A percentile compares a stretch with the other conserved stretches of the same genome.
Evolutionary conservation across 2,113 vertebrate species (phyloP).

Genomic region (Acrocephalus arundinaceus): DNA sequence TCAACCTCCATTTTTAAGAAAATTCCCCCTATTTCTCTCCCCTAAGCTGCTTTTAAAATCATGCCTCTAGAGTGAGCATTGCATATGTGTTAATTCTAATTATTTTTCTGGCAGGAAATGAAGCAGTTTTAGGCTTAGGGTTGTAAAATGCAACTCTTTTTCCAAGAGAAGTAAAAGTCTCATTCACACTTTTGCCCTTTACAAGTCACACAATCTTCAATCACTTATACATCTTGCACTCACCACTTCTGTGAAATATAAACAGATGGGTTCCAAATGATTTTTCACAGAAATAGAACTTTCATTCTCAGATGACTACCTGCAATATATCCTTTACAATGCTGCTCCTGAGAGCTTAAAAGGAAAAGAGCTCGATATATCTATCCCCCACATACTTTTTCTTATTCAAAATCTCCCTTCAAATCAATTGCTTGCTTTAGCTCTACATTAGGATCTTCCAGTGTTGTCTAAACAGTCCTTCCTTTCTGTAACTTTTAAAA

Average conservation of each 20-base stretch:
- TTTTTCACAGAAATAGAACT: conserved; percentile 34
- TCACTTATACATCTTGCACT: conserved; percentile 56
- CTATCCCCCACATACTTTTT: neutral
- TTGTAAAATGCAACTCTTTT: conserved; percentile 14
- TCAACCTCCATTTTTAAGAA: neutral
- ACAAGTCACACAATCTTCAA: conserved; percentile 60
- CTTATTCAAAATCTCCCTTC: neutral
- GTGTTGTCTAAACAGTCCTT: neutral
- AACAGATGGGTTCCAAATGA: conserved; percentile 48
- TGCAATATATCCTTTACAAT: conserved; percentile 23
- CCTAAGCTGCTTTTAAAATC: neutral
- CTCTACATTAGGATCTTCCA: neutral
- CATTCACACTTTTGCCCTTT: conserved; percentile 67
- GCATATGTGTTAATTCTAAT: neutral
- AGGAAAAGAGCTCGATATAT: neutral
- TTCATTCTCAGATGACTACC: conserved; percentile 15
- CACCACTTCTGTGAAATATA: conserved; percentile 19
- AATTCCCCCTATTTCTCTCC: neutral
- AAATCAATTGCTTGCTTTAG: neutral
- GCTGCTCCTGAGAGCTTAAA: neutral
- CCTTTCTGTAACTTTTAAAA: neutral
- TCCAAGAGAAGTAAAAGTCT: conserved; percentile 42
- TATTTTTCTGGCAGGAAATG: conserved; percentile 17
- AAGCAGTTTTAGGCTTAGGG: neutral
- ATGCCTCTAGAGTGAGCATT: neutral